Evolutionary conservation across 2,113 vertebrate species (phyloP).

Genomic region (Mormyrus iriodes): DNA sequence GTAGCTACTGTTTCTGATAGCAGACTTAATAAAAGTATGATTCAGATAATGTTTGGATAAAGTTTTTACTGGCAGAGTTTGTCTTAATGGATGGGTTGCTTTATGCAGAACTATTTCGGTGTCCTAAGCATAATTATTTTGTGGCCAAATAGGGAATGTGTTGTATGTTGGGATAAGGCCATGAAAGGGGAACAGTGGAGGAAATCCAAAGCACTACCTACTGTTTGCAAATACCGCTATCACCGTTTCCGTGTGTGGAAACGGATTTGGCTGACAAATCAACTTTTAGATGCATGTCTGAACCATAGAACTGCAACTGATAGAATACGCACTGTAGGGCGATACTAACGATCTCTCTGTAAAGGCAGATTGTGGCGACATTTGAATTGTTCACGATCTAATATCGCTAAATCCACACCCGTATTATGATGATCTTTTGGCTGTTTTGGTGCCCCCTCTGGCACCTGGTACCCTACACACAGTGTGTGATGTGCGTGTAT

Average conservation of each 20-base stretch:
- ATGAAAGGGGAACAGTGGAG: background rate
- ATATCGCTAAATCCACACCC: background rate
- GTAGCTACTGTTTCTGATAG: background rate
- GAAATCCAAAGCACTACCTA: background rate
- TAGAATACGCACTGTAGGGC: too few relatives aligned
- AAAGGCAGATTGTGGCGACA: background rate
- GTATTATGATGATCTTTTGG: background rate
- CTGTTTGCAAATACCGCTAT: background rate
- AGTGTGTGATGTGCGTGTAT: background rate
- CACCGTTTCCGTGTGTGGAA: background rate
- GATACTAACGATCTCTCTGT: too few relatives aligned
- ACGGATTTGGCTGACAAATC: background rate
- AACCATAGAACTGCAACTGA: background rate
- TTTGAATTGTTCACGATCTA: background rate
- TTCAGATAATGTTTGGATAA: background rate
- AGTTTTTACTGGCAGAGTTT: background rate
- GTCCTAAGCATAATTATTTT: background rate
- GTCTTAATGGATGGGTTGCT: background rate
- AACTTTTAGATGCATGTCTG: background rate
- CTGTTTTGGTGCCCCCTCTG: background rate
- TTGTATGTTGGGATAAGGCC: background rate
- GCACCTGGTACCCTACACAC: background rate
- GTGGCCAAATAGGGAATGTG: background rate
- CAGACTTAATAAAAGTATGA: background rate
- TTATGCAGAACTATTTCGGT: background rate